Conservation (phyloP, 2,797 vertebrate genomes). For the Acridotheres tristis region DNA sequence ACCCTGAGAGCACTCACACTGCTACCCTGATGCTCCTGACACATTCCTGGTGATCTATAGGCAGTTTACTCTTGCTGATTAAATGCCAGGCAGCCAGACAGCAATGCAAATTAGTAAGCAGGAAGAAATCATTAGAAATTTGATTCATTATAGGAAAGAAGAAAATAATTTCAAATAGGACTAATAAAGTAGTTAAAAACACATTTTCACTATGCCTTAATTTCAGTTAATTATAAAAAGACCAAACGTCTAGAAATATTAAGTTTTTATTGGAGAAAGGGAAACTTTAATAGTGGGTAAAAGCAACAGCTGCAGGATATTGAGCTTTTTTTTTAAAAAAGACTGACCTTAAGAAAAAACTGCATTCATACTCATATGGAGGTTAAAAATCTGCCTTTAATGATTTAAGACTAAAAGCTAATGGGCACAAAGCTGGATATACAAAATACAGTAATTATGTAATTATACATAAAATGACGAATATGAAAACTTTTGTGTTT, state of each 20-base stretch:
- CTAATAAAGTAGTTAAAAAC: not conserved
- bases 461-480: not conserved
- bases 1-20: not conserved
- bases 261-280: not conserved
- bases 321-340: not conserved
- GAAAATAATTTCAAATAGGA: not conserved
- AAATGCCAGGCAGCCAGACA: not conserved
- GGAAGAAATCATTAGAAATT: not conserved
- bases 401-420: conserved; percentile 3
- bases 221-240: not conserved
- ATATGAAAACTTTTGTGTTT: not conserved
- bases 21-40: not conserved
- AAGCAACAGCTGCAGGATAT: not conserved
- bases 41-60: not conserved
- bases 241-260: not conserved
- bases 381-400: conserved; percentile 24
- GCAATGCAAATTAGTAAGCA: not conserved
- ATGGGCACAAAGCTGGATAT: not conserved
- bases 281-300: not conserved
- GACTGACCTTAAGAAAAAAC: not conserved
- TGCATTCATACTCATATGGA: not conserved
- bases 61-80: not conserved
- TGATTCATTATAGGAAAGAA: not conserved
- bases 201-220: not conserved
- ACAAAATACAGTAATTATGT: not conserved